Evolutionary conservation across 2,113 vertebrate genomes (phyloP).

Genomic region (Vulpes lagopus): DNA sequence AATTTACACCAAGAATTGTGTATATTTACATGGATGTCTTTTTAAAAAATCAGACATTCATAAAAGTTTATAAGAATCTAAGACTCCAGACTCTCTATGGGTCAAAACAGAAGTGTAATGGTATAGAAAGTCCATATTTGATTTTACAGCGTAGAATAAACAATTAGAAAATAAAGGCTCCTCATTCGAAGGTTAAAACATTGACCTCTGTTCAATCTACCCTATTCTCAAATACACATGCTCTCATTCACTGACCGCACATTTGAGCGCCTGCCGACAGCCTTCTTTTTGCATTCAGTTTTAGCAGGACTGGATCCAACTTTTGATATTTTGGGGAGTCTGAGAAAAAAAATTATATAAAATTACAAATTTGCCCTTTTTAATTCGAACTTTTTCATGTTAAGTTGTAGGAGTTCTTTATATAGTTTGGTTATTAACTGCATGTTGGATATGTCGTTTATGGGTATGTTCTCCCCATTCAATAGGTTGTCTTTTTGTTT

Average conservation of each 20-base stretch:
- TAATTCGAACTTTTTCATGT: background rate
- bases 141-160: background rate
- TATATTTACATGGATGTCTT: background rate
- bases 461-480: background rate
- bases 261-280: background rate
- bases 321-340: background rate
- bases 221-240: background rate
- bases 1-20: background rate
- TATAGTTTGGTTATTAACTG: background rate
- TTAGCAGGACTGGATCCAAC: background rate
- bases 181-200: background rate
- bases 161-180: background rate
- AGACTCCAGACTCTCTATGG: background rate
- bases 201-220: background rate
- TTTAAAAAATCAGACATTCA: conserved; percentile 29
- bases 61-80: background rate
- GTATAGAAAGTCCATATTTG: background rate
- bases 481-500: background rate
- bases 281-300: background rate
- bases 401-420: background rate
- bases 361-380: background rate
- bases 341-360: background rate
- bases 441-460: background rate
- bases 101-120: background rate
- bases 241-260: background rate